Evolutionary conservation across 2,888 invertebrate genomes (phyloP).

Genomic region (Strigamia transsilvanica): DNA sequence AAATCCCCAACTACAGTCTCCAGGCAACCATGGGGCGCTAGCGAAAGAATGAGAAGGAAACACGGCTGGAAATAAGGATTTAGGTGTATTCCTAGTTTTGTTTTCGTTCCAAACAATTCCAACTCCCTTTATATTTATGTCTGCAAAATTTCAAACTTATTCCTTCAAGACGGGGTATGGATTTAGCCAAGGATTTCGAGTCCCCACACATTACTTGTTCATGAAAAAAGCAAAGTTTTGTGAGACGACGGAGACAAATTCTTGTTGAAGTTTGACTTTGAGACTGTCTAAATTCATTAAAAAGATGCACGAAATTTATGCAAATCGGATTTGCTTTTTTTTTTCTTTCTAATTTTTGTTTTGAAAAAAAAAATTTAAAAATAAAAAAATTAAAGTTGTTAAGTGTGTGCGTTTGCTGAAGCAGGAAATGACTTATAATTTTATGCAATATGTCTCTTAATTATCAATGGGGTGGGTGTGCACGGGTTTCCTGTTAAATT

Average conservation of each 20-base stretch:
- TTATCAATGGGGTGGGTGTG: slow-evolving; percentile 40
- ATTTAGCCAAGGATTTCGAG: neutral
- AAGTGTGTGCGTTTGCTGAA: slow-evolving; percentile 27
- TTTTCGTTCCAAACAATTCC: slow-evolving; percentile 16
- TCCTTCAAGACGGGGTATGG: neutral
- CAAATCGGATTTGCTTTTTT: slow-evolving; percentile 1
- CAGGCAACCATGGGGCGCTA: neutral
- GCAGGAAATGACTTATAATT: slow-evolving; percentile 48
- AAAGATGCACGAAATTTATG: neutral
- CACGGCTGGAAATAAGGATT: slow-evolving; percentile 31
- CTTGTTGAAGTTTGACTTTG: neutral
- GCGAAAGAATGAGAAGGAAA: neutral
- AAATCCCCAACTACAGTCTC: slow-evolving; percentile 22
- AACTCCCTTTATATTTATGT: slow-evolving; percentile 28
- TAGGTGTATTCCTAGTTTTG: slow-evolving; percentile 6
- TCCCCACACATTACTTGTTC: neutral
- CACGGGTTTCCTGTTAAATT: slow-evolving; percentile 42
- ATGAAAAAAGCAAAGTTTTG: neutral
- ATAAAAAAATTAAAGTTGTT: neutral
- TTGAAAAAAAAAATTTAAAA: neutral
- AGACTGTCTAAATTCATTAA: neutral
- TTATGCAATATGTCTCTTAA: slow-evolving; percentile 46
- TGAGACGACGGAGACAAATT: neutral
- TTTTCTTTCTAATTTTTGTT: neutral
- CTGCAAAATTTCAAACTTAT: slow-evolving; percentile 12